Evolutionary conservation across 2,113 vertebrate genomes (phyloP).

Genomic region (Elaphurus davidianus): DNA sequence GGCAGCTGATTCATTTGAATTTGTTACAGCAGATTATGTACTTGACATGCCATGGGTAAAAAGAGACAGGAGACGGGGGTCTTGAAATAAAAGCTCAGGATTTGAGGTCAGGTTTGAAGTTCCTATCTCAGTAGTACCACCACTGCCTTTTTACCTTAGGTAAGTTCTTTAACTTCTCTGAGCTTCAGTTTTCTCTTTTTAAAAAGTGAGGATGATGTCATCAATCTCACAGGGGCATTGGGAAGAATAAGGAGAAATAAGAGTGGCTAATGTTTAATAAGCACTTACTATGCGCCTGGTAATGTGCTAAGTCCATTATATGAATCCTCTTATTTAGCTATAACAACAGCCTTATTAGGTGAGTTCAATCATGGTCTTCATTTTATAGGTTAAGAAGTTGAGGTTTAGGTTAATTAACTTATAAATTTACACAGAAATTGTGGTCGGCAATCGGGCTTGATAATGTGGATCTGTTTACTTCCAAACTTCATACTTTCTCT

Average conservation of each 20-base stretch:
- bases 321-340: neutral
- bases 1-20: conserved; percentile 21
- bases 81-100: neutral
- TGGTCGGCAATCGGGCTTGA: neutral
- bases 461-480: neutral
- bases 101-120: neutral
- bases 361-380: neutral
- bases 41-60: neutral
- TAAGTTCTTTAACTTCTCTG: neutral
- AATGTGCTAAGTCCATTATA: neutral
- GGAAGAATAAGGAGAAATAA: neutral
- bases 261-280: neutral
- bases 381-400: conserved; percentile 11
- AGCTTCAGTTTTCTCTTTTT: neutral
- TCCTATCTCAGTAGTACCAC: neutral
- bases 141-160: neutral
- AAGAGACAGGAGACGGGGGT: neutral
- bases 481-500: neutral
- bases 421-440: neutral
- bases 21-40: neutral
- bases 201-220: neutral
- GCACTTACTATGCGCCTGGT: neutral
- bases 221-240: neutral
- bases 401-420: neutral
- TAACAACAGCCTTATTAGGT: neutral